Evolutionary conservation across 1,140 invertebrate genomes (phyloP).

Genomic region (Thrips palmi): DNA sequence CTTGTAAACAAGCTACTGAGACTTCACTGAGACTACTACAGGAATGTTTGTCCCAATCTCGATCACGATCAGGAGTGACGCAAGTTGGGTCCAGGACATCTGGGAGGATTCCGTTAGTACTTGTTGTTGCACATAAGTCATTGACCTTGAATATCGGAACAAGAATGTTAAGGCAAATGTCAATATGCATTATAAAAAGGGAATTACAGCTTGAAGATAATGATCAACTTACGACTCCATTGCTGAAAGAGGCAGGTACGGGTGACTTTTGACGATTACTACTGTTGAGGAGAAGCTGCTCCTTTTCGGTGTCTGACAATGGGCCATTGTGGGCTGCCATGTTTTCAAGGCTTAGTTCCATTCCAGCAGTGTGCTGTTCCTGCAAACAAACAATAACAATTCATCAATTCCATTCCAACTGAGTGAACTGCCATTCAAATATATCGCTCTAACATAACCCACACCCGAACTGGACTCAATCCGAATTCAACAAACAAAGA

Average conservation of each 20-base stretch:
- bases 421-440: conserved; percentile 4
- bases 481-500: no score
- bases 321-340: conserved; percentile 56
- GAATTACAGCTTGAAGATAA: not conserved
- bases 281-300: conserved; percentile 48
- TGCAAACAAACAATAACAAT: conserved; percentile 15
- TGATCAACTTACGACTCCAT: conserved; percentile 7
- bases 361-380: conserved; percentile 41
- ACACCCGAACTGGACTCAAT: no score
- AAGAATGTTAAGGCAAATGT: not conserved
- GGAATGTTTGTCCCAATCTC: conserved; percentile 79
- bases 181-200: not conserved
- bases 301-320: conserved; percentile 63
- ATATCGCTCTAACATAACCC: conserved; percentile 3
- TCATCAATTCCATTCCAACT: conserved; percentile 8
- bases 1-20: conserved; percentile 80
- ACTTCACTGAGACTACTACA: conserved; percentile 68
- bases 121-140: conserved; percentile 14
- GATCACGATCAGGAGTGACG: no score
- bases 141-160: conserved; percentile 23
- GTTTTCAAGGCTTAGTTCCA: conserved; percentile 47
- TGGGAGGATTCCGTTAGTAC: conserved; percentile 27
- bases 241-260: conserved; percentile 35
- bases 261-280: conserved; percentile 38
- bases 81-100: conserved; percentile 38